Percentiles rank a stretch among this genome's conserved stretches.
phyloP scores from a whole-genome alignment of 2,797 vertebrate species.

The Myripristis murdjan region DNA sequence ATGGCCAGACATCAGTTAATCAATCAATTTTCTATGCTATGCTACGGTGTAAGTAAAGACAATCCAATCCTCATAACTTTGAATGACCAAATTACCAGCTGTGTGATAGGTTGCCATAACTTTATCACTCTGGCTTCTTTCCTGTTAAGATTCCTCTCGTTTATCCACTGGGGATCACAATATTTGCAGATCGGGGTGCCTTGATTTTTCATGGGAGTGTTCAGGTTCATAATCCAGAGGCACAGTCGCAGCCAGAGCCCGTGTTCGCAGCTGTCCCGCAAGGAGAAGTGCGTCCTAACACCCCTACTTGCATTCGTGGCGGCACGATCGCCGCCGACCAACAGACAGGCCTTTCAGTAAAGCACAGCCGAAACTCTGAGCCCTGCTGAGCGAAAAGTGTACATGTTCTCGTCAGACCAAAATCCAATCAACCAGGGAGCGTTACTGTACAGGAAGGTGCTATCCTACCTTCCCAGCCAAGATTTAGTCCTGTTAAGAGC shows the following conservation, averaged over 20 bases:
- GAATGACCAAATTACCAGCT: slow-evolving; percentile 68
- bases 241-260: slow-evolving; percentile 30
- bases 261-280: slow-evolving; percentile 10
- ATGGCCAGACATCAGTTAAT: slow-evolving; percentile 64
- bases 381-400: slow-evolving; percentile 38
- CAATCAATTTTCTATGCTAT: slow-evolving; percentile 78
- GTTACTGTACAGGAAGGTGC: slow-evolving; percentile 74
- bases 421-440: slow-evolving; percentile 46
- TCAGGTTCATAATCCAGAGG: slow-evolving; percentile 20
- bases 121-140: slow-evolving; percentile 32
- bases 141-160: slow-evolving; percentile 37
- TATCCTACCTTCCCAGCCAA: slow-evolving; percentile 70
- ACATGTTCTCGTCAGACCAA: slow-evolving; percentile 46
- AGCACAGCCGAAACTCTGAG: slow-evolving; percentile 71
- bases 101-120: slow-evolving; percentile 37
- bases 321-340: slow-evolving; percentile 15
- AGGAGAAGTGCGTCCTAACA: slow-evolving; percentile 23
- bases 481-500: slow-evolving; percentile 80
- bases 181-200: slow-evolving; percentile 28
- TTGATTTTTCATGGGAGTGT: slow-evolving; percentile 30
- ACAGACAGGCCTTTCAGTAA: slow-evolving; percentile 44
- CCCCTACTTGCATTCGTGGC: slow-evolving; percentile 19
- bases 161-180: slow-evolving; percentile 49
- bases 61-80: slow-evolving; percentile 76
- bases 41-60: slow-evolving; percentile 76